Percentiles rank a stretch among this genome's conserved stretches.
Evolutionary conservation across 1,140 invertebrate genomes (phyloP).

Genomic region (Tetramorium simillimum): DNA sequence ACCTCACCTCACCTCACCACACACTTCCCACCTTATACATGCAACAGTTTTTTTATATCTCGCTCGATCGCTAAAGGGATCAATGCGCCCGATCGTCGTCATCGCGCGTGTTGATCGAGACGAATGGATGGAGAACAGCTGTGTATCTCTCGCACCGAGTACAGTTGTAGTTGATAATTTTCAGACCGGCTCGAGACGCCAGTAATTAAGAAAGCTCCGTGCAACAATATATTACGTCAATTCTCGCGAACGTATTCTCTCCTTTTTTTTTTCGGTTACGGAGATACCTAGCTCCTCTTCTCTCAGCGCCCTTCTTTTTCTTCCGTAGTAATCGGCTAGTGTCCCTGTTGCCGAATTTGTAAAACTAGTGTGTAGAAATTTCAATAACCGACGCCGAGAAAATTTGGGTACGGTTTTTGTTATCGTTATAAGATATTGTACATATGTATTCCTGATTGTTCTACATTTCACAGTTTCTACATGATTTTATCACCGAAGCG

Average conservation of each 20-base stretch:
- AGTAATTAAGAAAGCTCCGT: slow-evolving; percentile 47
- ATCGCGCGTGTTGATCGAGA: slow-evolving; percentile 13
- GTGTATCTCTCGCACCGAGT: slow-evolving; percentile 1
- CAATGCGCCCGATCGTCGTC: not conserved
- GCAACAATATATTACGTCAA: slow-evolving; percentile 57
- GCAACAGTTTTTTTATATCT: slow-evolving; percentile 16
- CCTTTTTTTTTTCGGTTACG: not conserved
- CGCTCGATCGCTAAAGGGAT: slow-evolving; percentile 10
- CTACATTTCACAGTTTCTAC: not conserved
- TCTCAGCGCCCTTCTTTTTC: slow-evolving; percentile 22
- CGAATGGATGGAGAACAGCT: not conserved
- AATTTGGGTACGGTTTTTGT: slow-evolving; percentile 61
- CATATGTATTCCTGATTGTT: slow-evolving; percentile 55
- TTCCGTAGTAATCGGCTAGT: slow-evolving; percentile 29
- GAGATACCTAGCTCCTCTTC: not conserved
- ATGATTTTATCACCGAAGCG: slow-evolving; percentile 68
- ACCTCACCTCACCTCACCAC: slow-evolving; percentile 50
- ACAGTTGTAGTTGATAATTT: slow-evolving; percentile 65
- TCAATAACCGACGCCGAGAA: slow-evolving; percentile 15
- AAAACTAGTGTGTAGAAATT: slow-evolving; percentile 32
- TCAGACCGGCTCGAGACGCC: slow-evolving; percentile 69
- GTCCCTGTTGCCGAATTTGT: slow-evolving; percentile 33
- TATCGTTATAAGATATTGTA: slow-evolving; percentile 60
- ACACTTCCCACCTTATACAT: slow-evolving; percentile 12
- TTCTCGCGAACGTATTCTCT: not conserved